Evolutionary conservation across 2,888 invertebrate species (phyloP), one percentile per base, ranked within the genome.

Genomic region (Hirtodrosophila confusa): DNA sequence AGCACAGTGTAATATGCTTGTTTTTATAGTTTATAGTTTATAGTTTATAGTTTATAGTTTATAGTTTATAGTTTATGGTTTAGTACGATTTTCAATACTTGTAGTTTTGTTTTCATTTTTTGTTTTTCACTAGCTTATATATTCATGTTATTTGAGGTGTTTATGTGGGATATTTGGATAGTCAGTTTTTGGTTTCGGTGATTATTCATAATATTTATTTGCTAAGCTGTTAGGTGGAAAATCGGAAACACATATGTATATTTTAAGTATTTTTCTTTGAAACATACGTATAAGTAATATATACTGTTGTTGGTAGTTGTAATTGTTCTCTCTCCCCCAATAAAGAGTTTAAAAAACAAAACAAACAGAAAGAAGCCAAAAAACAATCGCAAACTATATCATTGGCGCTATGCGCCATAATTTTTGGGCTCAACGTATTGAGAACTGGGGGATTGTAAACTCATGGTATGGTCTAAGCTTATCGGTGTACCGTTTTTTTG

Each of bases 201-300:
- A 47, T 60, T 39, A 53, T 24, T 47, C 47, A 35, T 48, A 27
- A 36, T 69, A 61, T 55, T 53, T 68, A 50, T 65, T 72, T 76
- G 79, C 85, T 80, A 87, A 87, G 80, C 80, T 84, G 79, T 78
- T 82, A 88, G 88, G 82, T 88, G 88, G 82, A 88, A 71, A 88
- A 75, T 82, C 65, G 83, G 82, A 82, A 82, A 82, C 82, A 86
- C 82, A 87, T 80, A 71, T 63, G 67, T 68, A 77, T 68, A 76
- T 66, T 57, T 57, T 80, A 68, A 77, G 68, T 71, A 66, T 65
- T 84, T 64, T 58, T 62, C 31, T 48, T 63, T 65, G 79, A 85
- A 70, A 78, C 63, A 70, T 71, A 63, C 60, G 63, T 62, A 50
- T 40, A 47, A 49, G 41, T 64, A 35, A 31, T 48, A 39, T 56